phyloP scores from a whole-genome alignment of 2,797 vertebrate species.

The Lycodopsis pacificus region DNA sequence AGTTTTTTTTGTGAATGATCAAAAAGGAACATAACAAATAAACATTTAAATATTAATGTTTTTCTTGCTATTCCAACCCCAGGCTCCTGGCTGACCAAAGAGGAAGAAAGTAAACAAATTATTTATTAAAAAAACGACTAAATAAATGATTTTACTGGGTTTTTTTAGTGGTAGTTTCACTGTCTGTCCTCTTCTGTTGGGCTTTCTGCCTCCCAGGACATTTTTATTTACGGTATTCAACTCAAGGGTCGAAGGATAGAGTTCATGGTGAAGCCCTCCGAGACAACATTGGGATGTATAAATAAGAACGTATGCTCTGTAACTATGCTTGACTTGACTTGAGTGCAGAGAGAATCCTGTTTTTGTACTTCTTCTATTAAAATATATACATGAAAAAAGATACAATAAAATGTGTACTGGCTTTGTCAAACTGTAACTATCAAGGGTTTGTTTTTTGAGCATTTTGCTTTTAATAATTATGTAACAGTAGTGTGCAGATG shows the following conservation, averaged over 20 bases:
- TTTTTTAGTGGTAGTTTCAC: not conserved
- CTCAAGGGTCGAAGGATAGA: not conserved
- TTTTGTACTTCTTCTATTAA: not conserved
- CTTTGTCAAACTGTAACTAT: not conserved
- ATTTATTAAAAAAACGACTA: not conserved
- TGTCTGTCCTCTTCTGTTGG: not conserved
- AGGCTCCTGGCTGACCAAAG: not conserved
- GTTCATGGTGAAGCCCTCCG: not conserved
- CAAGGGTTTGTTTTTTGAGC: not conserved
- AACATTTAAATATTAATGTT: not conserved
- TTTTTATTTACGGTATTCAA: not conserved
- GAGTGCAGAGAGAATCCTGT: not conserved
- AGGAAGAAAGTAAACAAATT: not conserved
- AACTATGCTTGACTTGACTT: not conserved
- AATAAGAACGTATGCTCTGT: not conserved
- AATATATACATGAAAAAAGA: too few species aligned
- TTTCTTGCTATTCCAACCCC: not conserved
- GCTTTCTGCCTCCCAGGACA: not conserved
- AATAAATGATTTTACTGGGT: not conserved
- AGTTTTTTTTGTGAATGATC: conserved; percentile 1
- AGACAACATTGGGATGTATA: not conserved
- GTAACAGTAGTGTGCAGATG: not conserved
- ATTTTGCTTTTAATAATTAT: not conserved
- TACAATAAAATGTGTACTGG: too few species aligned
- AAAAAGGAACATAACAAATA: not conserved